Evolutionary conservation across 2,113 vertebrate genomes (phyloP).

Genomic region (Cavia porcellus): DNA sequence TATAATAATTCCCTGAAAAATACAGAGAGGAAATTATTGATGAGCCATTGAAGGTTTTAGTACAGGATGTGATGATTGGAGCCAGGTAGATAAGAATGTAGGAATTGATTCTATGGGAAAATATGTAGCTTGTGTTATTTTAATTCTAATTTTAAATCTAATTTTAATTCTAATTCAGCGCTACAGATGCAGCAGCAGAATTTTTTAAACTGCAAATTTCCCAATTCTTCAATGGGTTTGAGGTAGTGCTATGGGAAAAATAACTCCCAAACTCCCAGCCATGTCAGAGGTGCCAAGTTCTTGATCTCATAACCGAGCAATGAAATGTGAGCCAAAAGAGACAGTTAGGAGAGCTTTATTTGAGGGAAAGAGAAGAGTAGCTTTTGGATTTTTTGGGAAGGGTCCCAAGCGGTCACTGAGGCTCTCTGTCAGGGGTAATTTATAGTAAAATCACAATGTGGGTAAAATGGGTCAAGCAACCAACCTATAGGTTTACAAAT

Average conservation of each 20-base stretch:
- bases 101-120: not conserved
- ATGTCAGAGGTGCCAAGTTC: not conserved
- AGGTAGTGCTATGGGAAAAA: not conserved
- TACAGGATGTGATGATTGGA: not conserved
- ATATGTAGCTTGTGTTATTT: not conserved
- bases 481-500: not conserved
- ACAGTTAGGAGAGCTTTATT: not conserved
- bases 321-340: not conserved
- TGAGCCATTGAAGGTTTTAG: not conserved
- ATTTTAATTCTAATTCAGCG: no score
- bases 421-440: not conserved
- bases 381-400: not conserved
- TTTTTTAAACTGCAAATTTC: constrained; percentile 38
- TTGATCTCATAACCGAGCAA: not conserved
- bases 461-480: not conserved
- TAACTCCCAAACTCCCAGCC: not conserved
- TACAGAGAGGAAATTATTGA: not conserved
- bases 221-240: not conserved
- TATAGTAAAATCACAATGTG: not conserved
- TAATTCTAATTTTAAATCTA: no score
- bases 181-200: not conserved
- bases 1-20: not conserved
- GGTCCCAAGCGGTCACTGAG: not conserved
- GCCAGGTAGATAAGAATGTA: not conserved
- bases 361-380: not conserved